Evolutionary conservation across 2,888 invertebrate species (phyloP).

Genomic region (Biston stratarius): DNA sequence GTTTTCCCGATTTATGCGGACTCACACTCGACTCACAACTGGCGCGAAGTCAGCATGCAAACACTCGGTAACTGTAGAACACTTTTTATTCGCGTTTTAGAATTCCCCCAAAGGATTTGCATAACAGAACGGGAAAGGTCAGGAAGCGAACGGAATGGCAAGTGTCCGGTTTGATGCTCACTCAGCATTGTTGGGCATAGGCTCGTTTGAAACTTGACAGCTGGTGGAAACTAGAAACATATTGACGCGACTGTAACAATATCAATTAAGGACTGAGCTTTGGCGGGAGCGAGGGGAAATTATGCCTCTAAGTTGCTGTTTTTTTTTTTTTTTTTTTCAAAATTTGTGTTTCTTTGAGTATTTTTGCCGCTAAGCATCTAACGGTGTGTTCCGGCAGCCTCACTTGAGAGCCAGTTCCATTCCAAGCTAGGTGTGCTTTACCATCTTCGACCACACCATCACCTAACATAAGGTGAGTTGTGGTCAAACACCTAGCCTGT

Average conservation of each 20-base stretch:
- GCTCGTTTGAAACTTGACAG: conserved; percentile 48
- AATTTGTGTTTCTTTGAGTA: no score
- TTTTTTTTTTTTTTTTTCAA: no score
- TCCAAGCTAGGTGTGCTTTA: no score
- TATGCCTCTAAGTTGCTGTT: no score
- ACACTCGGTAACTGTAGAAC: conserved; percentile 82
- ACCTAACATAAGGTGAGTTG: no score
- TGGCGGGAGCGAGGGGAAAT: no score
- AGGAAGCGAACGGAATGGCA: conserved; percentile 84
- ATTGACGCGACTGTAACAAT: background rate
- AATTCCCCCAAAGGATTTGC: conserved; percentile 83
- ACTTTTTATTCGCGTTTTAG: conserved; percentile 84
- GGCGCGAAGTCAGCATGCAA: conserved; percentile 81
- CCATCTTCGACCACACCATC: no score
- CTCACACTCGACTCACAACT: conserved; percentile 76
- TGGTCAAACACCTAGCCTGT: no score
- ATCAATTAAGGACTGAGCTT: no score
- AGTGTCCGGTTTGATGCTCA: conserved; percentile 81
- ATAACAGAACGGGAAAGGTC: conserved; percentile 86
- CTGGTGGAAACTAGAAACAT: conserved; percentile 28
- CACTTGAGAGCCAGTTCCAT: no score
- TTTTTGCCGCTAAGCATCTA: no score
- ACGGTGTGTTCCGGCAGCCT: no score
- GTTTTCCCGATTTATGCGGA: conserved; percentile 76
- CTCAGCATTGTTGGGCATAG: conserved; percentile 72